phyloP scores from a whole-genome alignment of 2,888 invertebrate species.

The Hipparchia semele region DNA sequence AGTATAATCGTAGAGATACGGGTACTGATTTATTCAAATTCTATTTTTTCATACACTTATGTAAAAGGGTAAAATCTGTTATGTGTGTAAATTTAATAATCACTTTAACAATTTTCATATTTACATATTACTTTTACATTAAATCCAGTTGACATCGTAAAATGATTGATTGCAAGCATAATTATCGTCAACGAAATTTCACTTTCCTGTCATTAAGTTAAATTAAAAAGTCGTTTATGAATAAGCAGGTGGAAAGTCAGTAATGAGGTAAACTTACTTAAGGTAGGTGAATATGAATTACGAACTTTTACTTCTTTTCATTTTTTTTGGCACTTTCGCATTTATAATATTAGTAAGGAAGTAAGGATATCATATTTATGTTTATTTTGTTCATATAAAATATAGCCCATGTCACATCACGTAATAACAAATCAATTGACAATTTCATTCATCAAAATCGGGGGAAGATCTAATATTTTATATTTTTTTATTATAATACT shows the following conservation, averaged over 20 bases:
- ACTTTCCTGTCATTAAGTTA: conserved; percentile 27
- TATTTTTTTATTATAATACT: too few relatives aligned
- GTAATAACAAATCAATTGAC: too few relatives aligned
- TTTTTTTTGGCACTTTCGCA: too few relatives aligned
- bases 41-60: too few relatives aligned
- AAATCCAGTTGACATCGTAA: conserved; percentile 13
- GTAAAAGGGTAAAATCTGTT: neutral
- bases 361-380: too few relatives aligned
- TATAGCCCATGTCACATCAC: too few relatives aligned
- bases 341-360: too few relatives aligned
- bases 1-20: too few relatives aligned
- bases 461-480: too few relatives aligned
- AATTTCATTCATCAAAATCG: too few relatives aligned
- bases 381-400: too few relatives aligned
- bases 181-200: conserved; percentile 16
- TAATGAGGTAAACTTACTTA: neutral
- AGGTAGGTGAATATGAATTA: neutral
- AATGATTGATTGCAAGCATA: conserved; percentile 33
- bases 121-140: conserved; percentile 12
- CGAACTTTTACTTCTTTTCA: neutral
- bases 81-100: neutral
- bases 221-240: neutral
- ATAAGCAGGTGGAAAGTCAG: conserved; percentile 27
- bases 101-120: neutral
- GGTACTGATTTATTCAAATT: too few relatives aligned